phyloP scores from a whole-genome alignment of 2,888 invertebrate species.

The Tipula confusa region DNA sequence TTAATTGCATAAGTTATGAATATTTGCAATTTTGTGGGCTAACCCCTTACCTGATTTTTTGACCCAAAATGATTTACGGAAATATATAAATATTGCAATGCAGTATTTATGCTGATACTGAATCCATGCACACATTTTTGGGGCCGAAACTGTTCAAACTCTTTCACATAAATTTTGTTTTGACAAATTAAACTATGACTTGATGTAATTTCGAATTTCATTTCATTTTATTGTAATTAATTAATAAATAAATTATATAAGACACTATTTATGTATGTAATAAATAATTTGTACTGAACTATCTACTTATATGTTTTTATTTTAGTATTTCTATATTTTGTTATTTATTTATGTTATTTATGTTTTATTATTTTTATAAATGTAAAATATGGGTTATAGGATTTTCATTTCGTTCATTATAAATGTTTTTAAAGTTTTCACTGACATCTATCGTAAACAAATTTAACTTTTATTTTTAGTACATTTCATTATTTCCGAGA shows the following conservation, averaged over 20 bases:
- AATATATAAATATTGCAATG: no score
- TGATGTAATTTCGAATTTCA: neutral
- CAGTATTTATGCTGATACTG: no score
- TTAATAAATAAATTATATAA: slow-evolving; percentile 20
- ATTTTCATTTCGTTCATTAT: neutral
- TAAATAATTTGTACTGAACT: slow-evolving; percentile 20
- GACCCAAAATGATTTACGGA: no score
- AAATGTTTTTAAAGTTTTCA: neutral
- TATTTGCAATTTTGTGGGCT: no score
- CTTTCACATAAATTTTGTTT: no score
- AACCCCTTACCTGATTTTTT: no score
- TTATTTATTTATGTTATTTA: neutral
- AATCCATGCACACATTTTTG: no score
- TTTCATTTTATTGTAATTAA: slow-evolving; percentile 21
- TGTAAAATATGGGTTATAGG: neutral
- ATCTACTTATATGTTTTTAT: neutral
- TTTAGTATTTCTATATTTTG: neutral
- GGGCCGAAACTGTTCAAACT: no score
- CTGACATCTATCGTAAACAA: neutral
- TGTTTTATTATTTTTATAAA: neutral
- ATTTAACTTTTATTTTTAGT: neutral
- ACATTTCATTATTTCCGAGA: neutral
- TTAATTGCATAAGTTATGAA: no score
- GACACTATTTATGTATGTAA: slow-evolving; percentile 25
- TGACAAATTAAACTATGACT: no score